Percentiles rank a stretch among this genome's conserved stretches.
These are phyloP conservation scores for Pterostichus madidus DNA, from an alignment of 2,888 invertebrate genomes.

Conservation along the genomic window DNA sequence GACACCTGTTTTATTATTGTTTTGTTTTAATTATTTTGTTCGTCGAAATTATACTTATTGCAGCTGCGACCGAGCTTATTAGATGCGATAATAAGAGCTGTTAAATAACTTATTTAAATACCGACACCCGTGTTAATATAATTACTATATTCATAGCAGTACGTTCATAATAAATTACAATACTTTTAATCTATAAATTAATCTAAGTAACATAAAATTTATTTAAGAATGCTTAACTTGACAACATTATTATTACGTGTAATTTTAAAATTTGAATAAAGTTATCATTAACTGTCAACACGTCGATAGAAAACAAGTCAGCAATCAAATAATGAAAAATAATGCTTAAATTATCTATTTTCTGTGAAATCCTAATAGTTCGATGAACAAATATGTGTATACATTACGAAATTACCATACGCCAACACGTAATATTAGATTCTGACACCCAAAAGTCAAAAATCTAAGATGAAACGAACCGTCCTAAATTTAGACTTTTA, in stretches of 20 bases:
- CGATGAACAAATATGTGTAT: slow-evolving; percentile 28
- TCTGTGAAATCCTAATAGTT: slow-evolving; percentile 13
- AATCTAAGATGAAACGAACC: slow-evolving; percentile 41
- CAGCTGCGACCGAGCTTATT: slow-evolving; percentile 37
- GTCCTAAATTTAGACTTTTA: slow-evolving; percentile 52
- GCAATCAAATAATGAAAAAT: background rate
- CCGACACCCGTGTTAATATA: slow-evolving; percentile 25
- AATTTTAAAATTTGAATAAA: slow-evolving; percentile 1
- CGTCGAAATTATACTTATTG: slow-evolving; percentile 24
- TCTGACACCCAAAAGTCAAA: slow-evolving; percentile 4
- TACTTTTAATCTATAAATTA: slow-evolving; percentile 21
- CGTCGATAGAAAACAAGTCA: background rate
- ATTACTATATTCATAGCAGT: slow-evolving; percentile 30
- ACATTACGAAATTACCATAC: slow-evolving; percentile 50
- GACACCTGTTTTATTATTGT: slow-evolving; percentile 63
- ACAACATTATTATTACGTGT: background rate
- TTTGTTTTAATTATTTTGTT: slow-evolving; percentile 46
- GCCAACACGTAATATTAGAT: slow-evolving; percentile 36
- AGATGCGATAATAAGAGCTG: slow-evolving; percentile 21
- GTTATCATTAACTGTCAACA: slow-evolving; percentile 3
- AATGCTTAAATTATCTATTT: slow-evolving; percentile 19
- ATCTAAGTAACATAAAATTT: slow-evolving; percentile 17
- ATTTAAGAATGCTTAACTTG: slow-evolving; percentile 8
- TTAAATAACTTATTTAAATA: slow-evolving; percentile 37
- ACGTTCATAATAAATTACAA: background rate